These are phyloP conservation scores for Pelusios castaneus DNA, from an alignment of 2,113 vertebrate genomes.

Conservation along the genomic window DNA sequence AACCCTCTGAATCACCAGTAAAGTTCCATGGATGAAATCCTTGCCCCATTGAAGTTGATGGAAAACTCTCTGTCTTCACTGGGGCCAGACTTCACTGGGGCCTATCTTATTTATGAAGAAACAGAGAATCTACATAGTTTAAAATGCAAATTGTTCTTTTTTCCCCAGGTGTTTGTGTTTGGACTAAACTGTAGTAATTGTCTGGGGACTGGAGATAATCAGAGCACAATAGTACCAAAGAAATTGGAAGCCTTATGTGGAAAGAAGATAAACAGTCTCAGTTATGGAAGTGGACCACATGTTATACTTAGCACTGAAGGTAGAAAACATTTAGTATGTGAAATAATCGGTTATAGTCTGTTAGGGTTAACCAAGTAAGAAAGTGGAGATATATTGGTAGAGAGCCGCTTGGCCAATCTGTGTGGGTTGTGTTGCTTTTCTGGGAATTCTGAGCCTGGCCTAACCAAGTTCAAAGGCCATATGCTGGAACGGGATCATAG, in stretches of 20 bases:
- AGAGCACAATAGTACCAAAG: slow-evolving; percentile 92
- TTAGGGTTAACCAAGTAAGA: not conserved
- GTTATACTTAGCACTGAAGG: slow-evolving; percentile 92
- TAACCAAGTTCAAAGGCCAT: not conserved
- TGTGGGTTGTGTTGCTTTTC: not conserved
- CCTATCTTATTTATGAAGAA: too few relatives aligned
- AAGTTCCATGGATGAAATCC: not conserved
- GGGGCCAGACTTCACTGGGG: not conserved
- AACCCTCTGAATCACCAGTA: not conserved
- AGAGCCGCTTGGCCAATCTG: not conserved
- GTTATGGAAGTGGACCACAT: slow-evolving; percentile 96
- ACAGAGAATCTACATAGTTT: too few relatives aligned
- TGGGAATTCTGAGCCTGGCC: too few relatives aligned
- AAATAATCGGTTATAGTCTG: not conserved
- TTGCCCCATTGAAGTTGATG: rapidly evolving
- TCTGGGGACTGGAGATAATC: slow-evolving; percentile 94
- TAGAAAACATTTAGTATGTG: slow-evolving; percentile 62
- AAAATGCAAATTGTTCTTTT: slow-evolving; percentile 27
- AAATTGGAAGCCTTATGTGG: slow-evolving; percentile 92
- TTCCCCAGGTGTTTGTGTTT: slow-evolving; percentile 90
- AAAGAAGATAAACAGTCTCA: slow-evolving; percentile 93
- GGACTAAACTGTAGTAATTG: slow-evolving; percentile 97
- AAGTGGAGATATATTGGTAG: not conserved
- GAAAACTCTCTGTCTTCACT: not conserved
- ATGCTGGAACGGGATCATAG: not conserved